phyloP scores from a whole-genome alignment of 2,797 vertebrate species.

The Sebastes steindachneri region DNA sequence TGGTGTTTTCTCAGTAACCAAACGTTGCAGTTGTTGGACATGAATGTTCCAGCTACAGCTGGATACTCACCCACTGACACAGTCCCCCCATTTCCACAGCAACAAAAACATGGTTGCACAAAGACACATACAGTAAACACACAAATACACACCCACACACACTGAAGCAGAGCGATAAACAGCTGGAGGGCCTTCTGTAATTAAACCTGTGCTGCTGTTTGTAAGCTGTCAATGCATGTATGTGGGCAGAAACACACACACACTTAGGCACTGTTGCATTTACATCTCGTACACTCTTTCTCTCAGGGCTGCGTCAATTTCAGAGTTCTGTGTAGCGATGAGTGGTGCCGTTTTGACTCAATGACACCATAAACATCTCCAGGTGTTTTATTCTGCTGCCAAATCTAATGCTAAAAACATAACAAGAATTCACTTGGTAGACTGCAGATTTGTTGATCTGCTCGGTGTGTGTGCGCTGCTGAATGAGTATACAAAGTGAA shows the following conservation, averaged over 20 bases:
- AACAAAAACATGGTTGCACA: conserved; percentile 3
- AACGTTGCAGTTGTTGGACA: conserved; percentile 15
- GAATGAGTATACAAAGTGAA: background rate
- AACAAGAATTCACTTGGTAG: background rate
- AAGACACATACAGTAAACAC: background rate
- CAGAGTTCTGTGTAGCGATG: conserved; percentile 27
- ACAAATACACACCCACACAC: conserved; percentile 14
- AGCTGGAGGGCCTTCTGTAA: conserved; percentile 74
- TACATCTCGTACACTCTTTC: conserved; percentile 42
- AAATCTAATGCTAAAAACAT: conserved; percentile 11
- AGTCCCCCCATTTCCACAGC: conserved; percentile 31
- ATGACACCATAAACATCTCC: conserved; percentile 39
- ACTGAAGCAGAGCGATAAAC: conserved; percentile 57
- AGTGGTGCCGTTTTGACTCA: conserved; percentile 29
- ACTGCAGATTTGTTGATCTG: conserved; percentile 1
- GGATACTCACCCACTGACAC: conserved; percentile 53
- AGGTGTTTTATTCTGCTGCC: conserved; percentile 23
- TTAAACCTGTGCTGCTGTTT: conserved; percentile 76
- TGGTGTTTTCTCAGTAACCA: conserved; percentile 14
- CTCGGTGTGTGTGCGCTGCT: background rate
- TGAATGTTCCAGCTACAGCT: conserved; percentile 30
- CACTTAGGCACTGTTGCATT: conserved; percentile 29
- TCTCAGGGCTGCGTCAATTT: conserved; percentile 54
- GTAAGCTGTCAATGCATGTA: conserved; percentile 62
- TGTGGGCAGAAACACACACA: conserved; percentile 43